A percentile compares a stretch with the other conserved stretches of the same genome.
These are phyloP conservation scores for Ammodytes dubius DNA, from an alignment of 2,113 vertebrate genomes.

Conservation along the genomic window DNA sequence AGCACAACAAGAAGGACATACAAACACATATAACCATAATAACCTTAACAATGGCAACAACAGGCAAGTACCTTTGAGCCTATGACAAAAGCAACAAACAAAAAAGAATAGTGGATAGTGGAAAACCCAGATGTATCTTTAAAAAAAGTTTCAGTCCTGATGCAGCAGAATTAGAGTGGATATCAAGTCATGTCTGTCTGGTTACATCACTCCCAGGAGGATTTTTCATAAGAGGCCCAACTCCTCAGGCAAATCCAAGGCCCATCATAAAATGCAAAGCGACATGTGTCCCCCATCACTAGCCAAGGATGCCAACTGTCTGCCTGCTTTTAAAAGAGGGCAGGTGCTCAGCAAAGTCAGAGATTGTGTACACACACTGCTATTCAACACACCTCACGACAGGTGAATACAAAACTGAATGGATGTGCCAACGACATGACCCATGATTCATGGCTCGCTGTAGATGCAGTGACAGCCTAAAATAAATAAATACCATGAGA, in stretches of 20 bases:
- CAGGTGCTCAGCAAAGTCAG: conserved; percentile 29
- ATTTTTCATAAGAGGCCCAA: conserved; percentile 52
- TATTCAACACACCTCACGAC: conserved; percentile 42
- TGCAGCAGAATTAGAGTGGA: conserved; percentile 48
- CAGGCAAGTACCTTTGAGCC: not conserved
- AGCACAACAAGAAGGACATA: not conserved
- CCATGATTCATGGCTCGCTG: not conserved
- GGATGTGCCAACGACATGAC: conserved; percentile 7
- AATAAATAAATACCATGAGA: not conserved
- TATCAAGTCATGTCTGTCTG: conserved; percentile 68
- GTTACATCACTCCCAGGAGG: conserved; percentile 62
- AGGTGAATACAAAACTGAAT: conserved; percentile 35
- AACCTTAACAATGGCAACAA: conserved; percentile 6
- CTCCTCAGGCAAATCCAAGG: conserved; percentile 45
- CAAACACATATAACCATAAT: not conserved
- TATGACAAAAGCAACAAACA: not conserved
- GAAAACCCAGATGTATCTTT: conserved; percentile 9
- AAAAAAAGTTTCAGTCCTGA: conserved; percentile 30
- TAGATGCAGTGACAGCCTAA: not conserved
- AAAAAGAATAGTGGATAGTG: not conserved
- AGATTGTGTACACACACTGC: conserved; percentile 23
- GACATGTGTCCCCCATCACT: conserved; percentile 62
- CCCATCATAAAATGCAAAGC: conserved; percentile 66
- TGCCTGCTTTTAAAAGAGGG: conserved; percentile 43
- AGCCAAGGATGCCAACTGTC: conserved; percentile 63